Conservation (phyloP, 2,888 invertebrate genomes). For the Cinara cedri region DNA sequence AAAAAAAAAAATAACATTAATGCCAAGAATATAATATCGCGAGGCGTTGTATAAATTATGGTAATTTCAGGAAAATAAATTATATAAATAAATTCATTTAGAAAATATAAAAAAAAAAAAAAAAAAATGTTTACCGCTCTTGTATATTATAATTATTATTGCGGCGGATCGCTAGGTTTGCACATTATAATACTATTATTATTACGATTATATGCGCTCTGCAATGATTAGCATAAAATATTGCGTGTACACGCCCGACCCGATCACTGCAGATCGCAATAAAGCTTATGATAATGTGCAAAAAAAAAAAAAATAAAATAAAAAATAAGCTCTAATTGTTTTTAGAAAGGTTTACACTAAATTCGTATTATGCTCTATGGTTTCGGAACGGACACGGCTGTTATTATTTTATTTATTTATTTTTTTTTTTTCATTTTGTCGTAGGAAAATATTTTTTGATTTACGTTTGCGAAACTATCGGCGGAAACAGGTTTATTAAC, state of each 20-base stretch:
- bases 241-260: not conserved
- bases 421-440: too few relatives aligned
- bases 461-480: conserved; percentile 19
- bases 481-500: conserved; percentile 26
- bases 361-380: not conserved
- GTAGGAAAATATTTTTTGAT: conserved; percentile 8
- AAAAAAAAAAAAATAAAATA: not conserved
- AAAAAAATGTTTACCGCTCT: not conserved
- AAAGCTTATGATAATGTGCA: not conserved
- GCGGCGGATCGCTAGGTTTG: not conserved
- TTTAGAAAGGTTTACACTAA: conserved; percentile 24
- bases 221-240: conserved; percentile 27
- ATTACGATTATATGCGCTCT: too few relatives aligned
- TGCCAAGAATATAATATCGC: not conserved
- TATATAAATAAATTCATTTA: not conserved
- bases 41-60: conserved; percentile 30
- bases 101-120: not conserved
- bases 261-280: too few relatives aligned
- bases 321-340: conserved; percentile 30
- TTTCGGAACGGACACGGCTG: not conserved
- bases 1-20: not conserved
- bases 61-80: conserved; percentile 7
- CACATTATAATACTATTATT: not conserved
- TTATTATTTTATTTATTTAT: too few relatives aligned
- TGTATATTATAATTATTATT: not conserved